These are phyloP conservation scores for Melanophora roralis DNA, from an alignment of 2,888 invertebrate genomes.

Conservation along the genomic window DNA sequence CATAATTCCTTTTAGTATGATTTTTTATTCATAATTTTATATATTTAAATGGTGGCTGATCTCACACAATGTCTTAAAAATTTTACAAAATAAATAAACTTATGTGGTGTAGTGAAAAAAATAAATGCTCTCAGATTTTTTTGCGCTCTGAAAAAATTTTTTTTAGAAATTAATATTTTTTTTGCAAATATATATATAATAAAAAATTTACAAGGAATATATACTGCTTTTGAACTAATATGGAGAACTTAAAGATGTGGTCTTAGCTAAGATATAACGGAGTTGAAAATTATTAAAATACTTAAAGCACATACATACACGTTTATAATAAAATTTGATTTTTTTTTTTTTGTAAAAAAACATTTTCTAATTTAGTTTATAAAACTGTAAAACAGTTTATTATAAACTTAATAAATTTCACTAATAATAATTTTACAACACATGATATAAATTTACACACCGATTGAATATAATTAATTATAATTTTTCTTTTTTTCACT, in stretches of 20 bases:
- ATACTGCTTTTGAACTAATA: too few relatives aligned
- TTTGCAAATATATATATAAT: too few relatives aligned
- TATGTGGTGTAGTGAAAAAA: too few relatives aligned
- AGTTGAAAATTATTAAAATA: too few relatives aligned
- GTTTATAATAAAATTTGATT: too few relatives aligned
- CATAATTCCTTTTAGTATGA: conserved; percentile 49
- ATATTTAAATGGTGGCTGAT: conserved; percentile 2
- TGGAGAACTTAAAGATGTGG: too few relatives aligned
- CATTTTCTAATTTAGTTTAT: too few relatives aligned
- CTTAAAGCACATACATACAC: too few relatives aligned
- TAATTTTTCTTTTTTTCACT: conserved; percentile 17
- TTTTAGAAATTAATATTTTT: neutral
- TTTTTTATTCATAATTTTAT: conserved; percentile 1
- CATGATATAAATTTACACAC: conserved; percentile 28
- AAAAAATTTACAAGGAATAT: too few relatives aligned
- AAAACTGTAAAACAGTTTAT: too few relatives aligned
- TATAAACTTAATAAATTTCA: neutral
- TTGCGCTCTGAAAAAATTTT: neutral
- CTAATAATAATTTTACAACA: conserved; percentile 7
- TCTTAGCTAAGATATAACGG: too few relatives aligned
- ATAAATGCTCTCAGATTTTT: conserved; percentile 55
- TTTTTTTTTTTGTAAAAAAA: too few relatives aligned
- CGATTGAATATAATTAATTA: conserved; percentile 25
- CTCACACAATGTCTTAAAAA: conserved; percentile 67
- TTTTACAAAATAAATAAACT: conserved; percentile 75